Evolutionary conservation across 2,113 vertebrate genomes (phyloP), one percentile per base, ranked within the genome.

Genomic region (Neotoma lepida): DNA sequence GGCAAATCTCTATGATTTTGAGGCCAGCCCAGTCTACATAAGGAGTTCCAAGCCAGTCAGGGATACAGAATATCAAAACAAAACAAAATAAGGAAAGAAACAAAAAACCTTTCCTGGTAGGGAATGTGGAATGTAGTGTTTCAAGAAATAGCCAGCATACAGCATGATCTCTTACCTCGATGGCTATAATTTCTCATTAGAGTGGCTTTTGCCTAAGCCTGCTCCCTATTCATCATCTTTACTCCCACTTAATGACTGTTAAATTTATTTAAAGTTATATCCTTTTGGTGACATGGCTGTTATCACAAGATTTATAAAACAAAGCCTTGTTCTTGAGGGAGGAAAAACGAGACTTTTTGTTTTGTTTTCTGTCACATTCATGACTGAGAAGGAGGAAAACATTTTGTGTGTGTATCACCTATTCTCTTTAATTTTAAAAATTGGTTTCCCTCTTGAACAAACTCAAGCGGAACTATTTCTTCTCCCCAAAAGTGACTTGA

Each of bases 371-470:
- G 44, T 4, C 7, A 61, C 24, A 68, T 49, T 87, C 74, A 35
- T 92, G 49, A 92, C 1, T 0, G 51, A 28, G 49, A 14, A 77
- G 2, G 12, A 94, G 9, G 13, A 35, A 93, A 77, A 24, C 14
- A 33, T 96, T 88, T 86, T 84, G 77, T 35, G 41, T 88, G 74
- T 80, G 28, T n/a, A n/a, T 81, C 30, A 56, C 13, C 77, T 54
- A 44, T 1, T n/a, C 41, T 82, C 9, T 35, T 64, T 90, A 63
- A 80, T 80, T 92, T 64, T 8, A 86, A 88, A 92, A n/a, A 0
- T 51, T 15, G 6, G 22, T 66, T 85, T 94, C 71, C 20, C 61
- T 73, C 33, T 86, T 92, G 9, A 56, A 81, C 71, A 92, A 81
- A 3, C 22, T 73, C 76, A 82, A 66, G 22, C 76, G 44, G 30